These are phyloP conservation scores for Linnaemya tessellans DNA, from an alignment of 2,888 invertebrate genomes.

Conservation along the genomic window DNA sequence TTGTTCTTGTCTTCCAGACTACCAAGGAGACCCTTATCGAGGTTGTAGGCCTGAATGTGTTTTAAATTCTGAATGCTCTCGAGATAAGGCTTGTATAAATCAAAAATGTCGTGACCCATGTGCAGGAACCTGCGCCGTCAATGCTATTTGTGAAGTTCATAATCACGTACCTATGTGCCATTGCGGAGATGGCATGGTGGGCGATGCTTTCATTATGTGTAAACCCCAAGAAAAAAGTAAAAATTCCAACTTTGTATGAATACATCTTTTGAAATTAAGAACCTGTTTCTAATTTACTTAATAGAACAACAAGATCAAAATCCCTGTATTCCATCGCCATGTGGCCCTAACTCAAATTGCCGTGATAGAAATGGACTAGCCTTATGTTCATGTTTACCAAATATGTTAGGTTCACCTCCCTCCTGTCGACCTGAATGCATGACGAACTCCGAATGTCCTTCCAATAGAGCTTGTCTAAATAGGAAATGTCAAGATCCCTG, in stretches of 20 bases:
- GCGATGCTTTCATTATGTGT: conserved; percentile 87
- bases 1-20: conserved; percentile 88
- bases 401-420: conserved; percentile 88
- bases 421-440: conserved; percentile 89
- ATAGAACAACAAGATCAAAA: conserved; percentile 79
- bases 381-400: conserved; percentile 86
- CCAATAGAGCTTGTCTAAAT: conserved; percentile 87
- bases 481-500: conserved; percentile 90
- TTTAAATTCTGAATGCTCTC: conserved; percentile 88
- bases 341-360: conserved; percentile 88
- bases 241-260: conserved; percentile 27
- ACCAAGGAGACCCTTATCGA: conserved; percentile 87
- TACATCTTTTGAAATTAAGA: not conserved
- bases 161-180: conserved; percentile 88
- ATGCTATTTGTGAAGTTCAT: conserved; percentile 89
- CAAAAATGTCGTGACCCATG: conserved; percentile 90
- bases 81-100: conserved; percentile 88
- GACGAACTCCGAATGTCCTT: conserved; percentile 88
- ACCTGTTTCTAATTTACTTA: conserved; percentile 17
- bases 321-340: conserved; percentile 88
- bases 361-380: conserved; percentile 86
- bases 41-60: conserved; percentile 90
- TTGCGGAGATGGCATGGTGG: conserved; percentile 85
- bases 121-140: conserved; percentile 87
- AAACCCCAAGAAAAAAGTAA: conserved; percentile 74